Conservation (phyloP, 2,797 vertebrate genomes). For the Okamejei kenojei region DNA sequence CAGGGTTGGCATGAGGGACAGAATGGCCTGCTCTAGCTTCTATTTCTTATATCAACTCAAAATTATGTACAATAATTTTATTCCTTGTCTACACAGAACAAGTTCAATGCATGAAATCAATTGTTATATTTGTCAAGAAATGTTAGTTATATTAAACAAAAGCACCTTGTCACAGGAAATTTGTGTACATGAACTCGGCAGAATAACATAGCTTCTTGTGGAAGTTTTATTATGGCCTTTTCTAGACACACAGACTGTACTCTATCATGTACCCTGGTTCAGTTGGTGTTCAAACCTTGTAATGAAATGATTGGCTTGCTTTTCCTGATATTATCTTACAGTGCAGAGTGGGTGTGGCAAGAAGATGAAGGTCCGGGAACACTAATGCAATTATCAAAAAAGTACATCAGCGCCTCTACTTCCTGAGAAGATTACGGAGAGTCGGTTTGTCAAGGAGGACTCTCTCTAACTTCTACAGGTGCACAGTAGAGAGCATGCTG, state of each 20-base stretch:
- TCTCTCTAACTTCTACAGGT: no score
- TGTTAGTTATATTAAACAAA: not conserved
- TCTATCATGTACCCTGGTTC: not conserved
- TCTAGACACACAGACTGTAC: no score
- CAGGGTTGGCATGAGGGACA: no score
- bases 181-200: not conserved
- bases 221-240: not conserved
- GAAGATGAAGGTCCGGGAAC: not conserved
- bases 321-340: not conserved
- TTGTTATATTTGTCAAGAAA: not conserved
- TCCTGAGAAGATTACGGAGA: no score
- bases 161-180: not conserved
- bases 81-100: not conserved
- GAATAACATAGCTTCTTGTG: no score
- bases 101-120: not conserved
- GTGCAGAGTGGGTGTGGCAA: not conserved
- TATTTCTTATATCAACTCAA: no score
- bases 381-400: no score
- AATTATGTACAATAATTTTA: not conserved
- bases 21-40: no score
- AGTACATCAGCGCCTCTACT: no score
- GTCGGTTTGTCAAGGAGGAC: no score
- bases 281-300: not conserved
- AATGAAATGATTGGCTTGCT: not conserved
- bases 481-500: no score